Evolutionary conservation across 2,113 vertebrate genomes (phyloP).

Genomic region (Abramis brama): DNA sequence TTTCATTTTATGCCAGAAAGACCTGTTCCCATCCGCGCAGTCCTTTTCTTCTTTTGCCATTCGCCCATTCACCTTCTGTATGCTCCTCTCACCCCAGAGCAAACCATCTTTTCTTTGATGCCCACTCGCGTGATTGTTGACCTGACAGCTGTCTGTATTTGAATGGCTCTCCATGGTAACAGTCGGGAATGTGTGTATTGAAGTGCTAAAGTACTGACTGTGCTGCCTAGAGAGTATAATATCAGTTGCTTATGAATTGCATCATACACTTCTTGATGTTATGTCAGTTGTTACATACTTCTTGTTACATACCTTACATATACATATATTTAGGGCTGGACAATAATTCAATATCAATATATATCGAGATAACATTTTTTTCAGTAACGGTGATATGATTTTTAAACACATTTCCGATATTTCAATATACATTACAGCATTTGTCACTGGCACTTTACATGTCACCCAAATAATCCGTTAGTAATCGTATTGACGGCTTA

Average conservation of each 20-base stretch:
- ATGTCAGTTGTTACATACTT: conserved; percentile 30
- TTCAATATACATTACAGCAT: no score
- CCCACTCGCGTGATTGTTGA: conserved; percentile 45
- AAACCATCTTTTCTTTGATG: conserved; percentile 66
- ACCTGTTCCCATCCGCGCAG: conserved; percentile 25
- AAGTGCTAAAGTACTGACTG: conserved; percentile 41
- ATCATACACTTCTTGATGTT: conserved; percentile 54
- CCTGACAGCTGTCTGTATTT: conserved; percentile 48
- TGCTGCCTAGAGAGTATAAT: conserved; percentile 10
- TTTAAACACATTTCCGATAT: no score
- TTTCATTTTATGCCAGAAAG: conserved; percentile 61
- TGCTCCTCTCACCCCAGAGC: conserved; percentile 53
- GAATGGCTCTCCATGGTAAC: conserved; percentile 43
- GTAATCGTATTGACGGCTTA: no score
- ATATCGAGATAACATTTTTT: no score
- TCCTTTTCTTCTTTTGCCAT: conserved; percentile 43
- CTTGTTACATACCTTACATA: not conserved
- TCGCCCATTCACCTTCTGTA: conserved; percentile 43
- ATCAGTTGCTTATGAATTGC: conserved; percentile 61
- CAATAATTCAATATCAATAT: no score
- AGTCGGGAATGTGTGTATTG: conserved; percentile 35
- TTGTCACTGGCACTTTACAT: no score
- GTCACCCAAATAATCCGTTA: no score
- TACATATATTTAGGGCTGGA: not conserved
- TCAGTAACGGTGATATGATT: no score